These are phyloP conservation scores for Andrena haemorrhoa DNA, from an alignment of 2,888 invertebrate genomes.

Conservation along the genomic window DNA sequence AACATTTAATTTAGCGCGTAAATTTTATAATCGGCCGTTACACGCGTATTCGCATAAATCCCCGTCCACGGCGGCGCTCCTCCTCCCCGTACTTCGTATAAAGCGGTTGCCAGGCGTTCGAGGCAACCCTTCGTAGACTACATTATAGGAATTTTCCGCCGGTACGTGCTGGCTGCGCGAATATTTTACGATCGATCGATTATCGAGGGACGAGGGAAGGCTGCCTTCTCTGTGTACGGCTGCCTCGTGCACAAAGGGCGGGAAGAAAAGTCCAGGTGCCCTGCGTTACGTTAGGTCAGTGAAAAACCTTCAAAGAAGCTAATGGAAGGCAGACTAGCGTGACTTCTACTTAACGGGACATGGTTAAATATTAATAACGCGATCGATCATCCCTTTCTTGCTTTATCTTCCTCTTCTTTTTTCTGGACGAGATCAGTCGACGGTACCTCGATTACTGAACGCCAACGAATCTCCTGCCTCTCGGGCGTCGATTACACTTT, in stretches of 20 bases:
- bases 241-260: slow-evolving; percentile 46
- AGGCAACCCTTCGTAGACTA: slow-evolving; percentile 55
- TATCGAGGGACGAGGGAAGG: slow-evolving; percentile 42
- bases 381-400: slow-evolving; percentile 23
- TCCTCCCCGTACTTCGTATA: slow-evolving; percentile 10
- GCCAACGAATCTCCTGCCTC: not conserved
- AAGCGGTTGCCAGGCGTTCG: slow-evolving; percentile 25
- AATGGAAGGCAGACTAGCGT: slow-evolving; percentile 30
- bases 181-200: slow-evolving; percentile 72
- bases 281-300: slow-evolving; percentile 62
- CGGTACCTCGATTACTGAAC: not conserved
- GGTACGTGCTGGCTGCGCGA: slow-evolving; percentile 48
- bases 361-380: slow-evolving; percentile 34
- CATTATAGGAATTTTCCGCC: slow-evolving; percentile 67
- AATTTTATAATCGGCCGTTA: slow-evolving; percentile 60
- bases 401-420: not conserved
- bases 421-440: not conserved
- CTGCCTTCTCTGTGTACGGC: not conserved
- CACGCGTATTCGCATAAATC: slow-evolving; percentile 60
- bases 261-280: slow-evolving; percentile 51
- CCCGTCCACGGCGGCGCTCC: slow-evolving; percentile 19
- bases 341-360: slow-evolving; percentile 40
- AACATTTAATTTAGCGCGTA: slow-evolving; percentile 60
- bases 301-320: slow-evolving; percentile 58
- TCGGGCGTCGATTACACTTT: no score